Evolutionary conservation across 2,797 vertebrate genomes (phyloP), one percentile per base, ranked within the genome.

Genomic region (Vultur gryphus): DNA sequence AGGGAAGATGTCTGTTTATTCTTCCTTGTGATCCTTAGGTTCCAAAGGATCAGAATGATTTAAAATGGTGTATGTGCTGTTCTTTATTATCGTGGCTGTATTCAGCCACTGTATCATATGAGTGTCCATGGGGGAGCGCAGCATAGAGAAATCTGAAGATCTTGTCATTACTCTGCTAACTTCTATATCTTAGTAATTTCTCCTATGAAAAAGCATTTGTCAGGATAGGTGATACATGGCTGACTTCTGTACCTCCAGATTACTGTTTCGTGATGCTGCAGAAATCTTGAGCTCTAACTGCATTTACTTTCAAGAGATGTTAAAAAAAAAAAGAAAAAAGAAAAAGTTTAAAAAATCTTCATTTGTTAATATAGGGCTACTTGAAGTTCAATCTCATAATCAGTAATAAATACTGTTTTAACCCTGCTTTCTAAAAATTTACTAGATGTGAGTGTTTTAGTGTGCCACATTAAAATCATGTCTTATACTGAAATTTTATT

Each of bases 161-260:
- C 39, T 73, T 57, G 25, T 43, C 21, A 7, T 35, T 76, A 1
- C 18, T 85, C 39, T 88, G 44, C 15, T 31, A 10, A 39, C 25
- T 78, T 66, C 44, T 58, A 1, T 43, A 1, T 19, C 5, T 37
- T 35, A 31, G 10, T 61, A 46, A 18, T 70, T 58, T 88, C 19
- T 46, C 8, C 35, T 39, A 0, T 0, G 0, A 41, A 69, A 48
- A 77, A 51, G 2, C 6, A 18, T 46, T 64, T 62, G 4, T 70
- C 18, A 11, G 11, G 20, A 17, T 10, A 35, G 29, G 7, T 35
- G 39, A 48, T 33, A 18, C 7, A 15, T 8, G 21, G 11, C 25
- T 91, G 37, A 3, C 13, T 72, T 75, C 37, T 76, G 9, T 35
- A 57, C 10, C 9, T 67, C 16, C 66, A 37, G 14, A 11, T 44